A percentile compares a stretch with the other conserved stretches of the same genome.
Conservation (phyloP, 2,888 invertebrate species). For the Rhopalosiphum nymphaeae region DNA sequence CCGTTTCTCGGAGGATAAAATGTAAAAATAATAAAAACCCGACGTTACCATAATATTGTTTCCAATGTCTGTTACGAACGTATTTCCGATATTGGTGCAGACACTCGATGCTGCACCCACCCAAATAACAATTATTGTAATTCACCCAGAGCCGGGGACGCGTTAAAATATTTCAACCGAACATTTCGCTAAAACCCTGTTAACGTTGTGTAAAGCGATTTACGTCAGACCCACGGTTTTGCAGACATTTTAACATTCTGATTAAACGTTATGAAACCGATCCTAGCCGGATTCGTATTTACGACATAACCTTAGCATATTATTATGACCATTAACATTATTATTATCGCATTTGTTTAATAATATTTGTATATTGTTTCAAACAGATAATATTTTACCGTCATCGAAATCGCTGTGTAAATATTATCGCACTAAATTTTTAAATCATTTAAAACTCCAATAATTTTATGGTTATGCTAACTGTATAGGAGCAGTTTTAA, state of each 20-base stretch:
- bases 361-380: too few species aligned
- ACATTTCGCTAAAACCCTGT: background rate
- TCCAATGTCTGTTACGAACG: background rate
- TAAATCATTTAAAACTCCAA: background rate
- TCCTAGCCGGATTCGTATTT: background rate
- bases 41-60: background rate
- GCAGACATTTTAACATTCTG: background rate
- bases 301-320: background rate
- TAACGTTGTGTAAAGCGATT: background rate
- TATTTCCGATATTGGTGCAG: background rate
- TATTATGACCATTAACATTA: background rate
- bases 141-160: background rate
- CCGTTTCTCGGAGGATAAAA: background rate
- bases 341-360: too few species aligned
- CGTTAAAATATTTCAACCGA: background rate
- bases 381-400: too few species aligned
- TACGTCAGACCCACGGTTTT: background rate
- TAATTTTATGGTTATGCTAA: background rate
- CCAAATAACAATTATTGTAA: slow-evolving; percentile 28
- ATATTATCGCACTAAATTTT: background rate
- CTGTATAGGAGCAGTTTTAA: background rate
- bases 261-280: background rate
- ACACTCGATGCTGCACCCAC: background rate
- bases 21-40: background rate
- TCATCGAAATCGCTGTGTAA: background rate